A percentile compares a stretch with the other conserved stretches of the same genome.
phyloP scores from a whole-genome alignment of 1,140 invertebrate genomes.

The Aporrectodea caliginosa region DNA sequence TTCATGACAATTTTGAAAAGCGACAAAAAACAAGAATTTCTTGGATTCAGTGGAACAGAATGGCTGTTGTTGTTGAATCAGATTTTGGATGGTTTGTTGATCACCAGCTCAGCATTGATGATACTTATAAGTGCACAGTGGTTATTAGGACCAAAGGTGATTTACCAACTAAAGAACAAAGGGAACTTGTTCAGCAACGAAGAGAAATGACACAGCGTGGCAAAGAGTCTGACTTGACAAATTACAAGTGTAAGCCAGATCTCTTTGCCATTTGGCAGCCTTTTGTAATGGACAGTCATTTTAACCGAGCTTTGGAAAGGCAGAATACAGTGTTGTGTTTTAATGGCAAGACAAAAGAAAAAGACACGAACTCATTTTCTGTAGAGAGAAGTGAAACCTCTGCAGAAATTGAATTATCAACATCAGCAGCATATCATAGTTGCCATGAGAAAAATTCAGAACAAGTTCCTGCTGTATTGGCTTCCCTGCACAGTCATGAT shows the following conservation, averaged over 20 bases:
- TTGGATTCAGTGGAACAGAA: no score
- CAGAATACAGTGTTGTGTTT: background rate
- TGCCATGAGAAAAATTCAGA: no score
- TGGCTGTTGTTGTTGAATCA: background rate
- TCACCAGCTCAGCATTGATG: background rate
- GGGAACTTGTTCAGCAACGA: background rate
- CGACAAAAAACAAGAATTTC: no score
- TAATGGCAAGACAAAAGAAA: no score
- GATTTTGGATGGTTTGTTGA: background rate
- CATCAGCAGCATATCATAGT: no score
- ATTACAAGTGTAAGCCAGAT: background rate
- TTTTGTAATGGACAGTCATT: background rate
- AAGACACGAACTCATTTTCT: no score
- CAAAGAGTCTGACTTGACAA: background rate
- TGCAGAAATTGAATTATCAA: no score
- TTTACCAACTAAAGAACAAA: background rate
- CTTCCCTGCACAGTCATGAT: no score
- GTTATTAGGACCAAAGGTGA: no score
- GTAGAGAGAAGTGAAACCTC: no score
- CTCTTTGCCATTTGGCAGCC: background rate
- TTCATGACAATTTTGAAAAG: no score
- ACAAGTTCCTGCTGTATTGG: no score
- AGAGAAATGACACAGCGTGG: background rate
- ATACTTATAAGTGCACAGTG: background rate
- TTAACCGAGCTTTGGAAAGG: background rate